These are phyloP conservation scores for Mesocricetus auratus DNA, from an alignment of 2,113 vertebrate species.

Conservation along the genomic window DNA sequence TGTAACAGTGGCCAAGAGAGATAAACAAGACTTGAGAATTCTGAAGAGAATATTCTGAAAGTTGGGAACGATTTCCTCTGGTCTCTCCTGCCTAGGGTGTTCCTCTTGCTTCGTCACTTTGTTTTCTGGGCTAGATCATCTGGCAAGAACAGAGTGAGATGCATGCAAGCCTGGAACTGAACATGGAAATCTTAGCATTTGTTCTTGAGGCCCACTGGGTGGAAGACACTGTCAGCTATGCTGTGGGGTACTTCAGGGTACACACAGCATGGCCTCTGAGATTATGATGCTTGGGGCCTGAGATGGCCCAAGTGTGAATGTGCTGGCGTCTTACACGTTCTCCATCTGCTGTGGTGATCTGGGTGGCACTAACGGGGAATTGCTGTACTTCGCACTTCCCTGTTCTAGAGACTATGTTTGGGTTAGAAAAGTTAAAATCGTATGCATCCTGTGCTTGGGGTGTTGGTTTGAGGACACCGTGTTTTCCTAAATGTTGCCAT, in stretches of 20 bases:
- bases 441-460: not conserved
- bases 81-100: not conserved
- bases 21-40: not conserved
- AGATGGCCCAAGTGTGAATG: not conserved
- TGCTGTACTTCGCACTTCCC: not conserved
- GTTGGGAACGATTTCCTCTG: not conserved
- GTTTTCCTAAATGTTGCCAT: not conserved
- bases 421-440: constrained; percentile 20
- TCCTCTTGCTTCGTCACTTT: not conserved
- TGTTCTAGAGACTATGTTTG: not conserved
- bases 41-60: not conserved
- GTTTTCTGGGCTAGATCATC: constrained; percentile 11
- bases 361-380: not conserved
- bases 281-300: not conserved
- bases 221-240: not conserved
- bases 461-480: not conserved
- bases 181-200: not conserved
- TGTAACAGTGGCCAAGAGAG: not conserved
- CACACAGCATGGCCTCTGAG: not conserved
- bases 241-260: too few species aligned
- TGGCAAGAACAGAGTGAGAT: not conserved
- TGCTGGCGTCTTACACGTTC: not conserved
- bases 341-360: not conserved
- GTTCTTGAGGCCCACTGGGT: not conserved
- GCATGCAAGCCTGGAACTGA: not conserved